Evolutionary conservation across 1,140 invertebrate species (phyloP).

Genomic region (Scaptomyza pallida): DNA sequence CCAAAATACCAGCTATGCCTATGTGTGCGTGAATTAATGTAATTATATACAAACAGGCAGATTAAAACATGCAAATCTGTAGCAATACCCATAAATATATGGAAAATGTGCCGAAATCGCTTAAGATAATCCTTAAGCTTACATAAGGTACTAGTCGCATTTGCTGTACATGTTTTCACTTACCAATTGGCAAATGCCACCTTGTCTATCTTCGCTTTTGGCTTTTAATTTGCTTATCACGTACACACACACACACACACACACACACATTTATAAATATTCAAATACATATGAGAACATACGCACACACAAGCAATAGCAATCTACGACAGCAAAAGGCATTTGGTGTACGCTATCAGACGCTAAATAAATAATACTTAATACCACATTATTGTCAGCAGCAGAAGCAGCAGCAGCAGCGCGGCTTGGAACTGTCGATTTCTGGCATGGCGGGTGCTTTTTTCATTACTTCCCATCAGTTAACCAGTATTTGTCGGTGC

Average conservation of each 20-base stretch:
- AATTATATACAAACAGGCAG: not conserved
- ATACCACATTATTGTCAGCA: constrained; percentile 75
- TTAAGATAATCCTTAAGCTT: constrained; percentile 11
- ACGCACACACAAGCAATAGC: constrained; percentile 41
- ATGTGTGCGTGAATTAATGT: not conserved
- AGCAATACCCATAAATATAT: not conserved
- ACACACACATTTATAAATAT: constrained; percentile 12
- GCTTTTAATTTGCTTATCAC: constrained; percentile 77
- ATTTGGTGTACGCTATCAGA: constrained; percentile 60
- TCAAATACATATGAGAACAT: not conserved
- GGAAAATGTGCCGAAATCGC: constrained; percentile 1
- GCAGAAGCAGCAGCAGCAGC: constrained; percentile 7
- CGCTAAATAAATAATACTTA: constrained; percentile 75
- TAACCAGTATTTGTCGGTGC: constrained; percentile 19
- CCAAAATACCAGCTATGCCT: not conserved
- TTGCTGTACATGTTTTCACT: not conserved
- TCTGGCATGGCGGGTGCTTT: constrained; percentile 5
- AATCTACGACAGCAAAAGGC: constrained; percentile 37
- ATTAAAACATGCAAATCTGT: not conserved
- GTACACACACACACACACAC: constrained; percentile 8
- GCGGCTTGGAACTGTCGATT: constrained; percentile 63
- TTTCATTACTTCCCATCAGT: constrained; percentile 31
- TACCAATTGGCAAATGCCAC: constrained; percentile 45
- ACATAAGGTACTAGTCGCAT: constrained; percentile 11
- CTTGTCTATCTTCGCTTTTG: constrained; percentile 65